Conservation (phyloP, 2,797 vertebrate genomes). For the Cirrhinus molitorella region DNA sequence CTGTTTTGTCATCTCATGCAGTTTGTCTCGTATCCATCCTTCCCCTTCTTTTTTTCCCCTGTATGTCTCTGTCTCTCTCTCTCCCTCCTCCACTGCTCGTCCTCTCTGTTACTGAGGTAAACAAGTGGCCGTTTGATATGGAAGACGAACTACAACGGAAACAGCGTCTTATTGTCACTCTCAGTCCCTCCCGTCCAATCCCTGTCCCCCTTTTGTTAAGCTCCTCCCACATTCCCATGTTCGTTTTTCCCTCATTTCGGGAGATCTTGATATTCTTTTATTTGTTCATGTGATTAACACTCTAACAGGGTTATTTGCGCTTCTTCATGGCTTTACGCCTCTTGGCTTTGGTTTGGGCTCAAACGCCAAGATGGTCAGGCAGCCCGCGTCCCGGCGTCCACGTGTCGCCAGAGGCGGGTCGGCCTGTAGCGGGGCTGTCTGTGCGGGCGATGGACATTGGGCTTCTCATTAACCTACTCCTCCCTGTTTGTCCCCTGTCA, state of each 20-base stretch:
- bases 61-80: conserved; percentile 45
- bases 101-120: conserved; percentile 67
- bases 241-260: conserved; percentile 47
- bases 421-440: conserved; percentile 62
- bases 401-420: conserved; percentile 55
- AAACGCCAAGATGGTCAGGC: conserved; percentile 89
- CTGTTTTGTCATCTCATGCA: conserved; percentile 58
- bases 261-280: conserved; percentile 56
- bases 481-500: conserved; percentile 99
- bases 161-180: conserved; percentile 65
- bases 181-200: conserved; percentile 50
- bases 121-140: conserved; percentile 76
- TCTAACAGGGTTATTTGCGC: conserved; percentile 86
- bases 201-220: conserved; percentile 10
- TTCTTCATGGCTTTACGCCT: conserved; percentile 85
- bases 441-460: conserved; percentile 85
- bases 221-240: conserved; percentile 44
- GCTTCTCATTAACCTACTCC: conserved; percentile 99
- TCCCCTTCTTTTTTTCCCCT: conserved; percentile 6
- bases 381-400: conserved; percentile 62
- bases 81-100: conserved; percentile 51
- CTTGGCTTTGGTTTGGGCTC: conserved; percentile 86
- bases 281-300: conserved; percentile 81
- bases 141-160: conserved; percentile 71
- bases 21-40: conserved; percentile 63